Percentiles rank a stretch among this genome's conserved stretches.
These are phyloP conservation scores for Lamellibrachia columna DNA, from an alignment of 2,888 invertebrate species.

Conservation along the genomic window DNA sequence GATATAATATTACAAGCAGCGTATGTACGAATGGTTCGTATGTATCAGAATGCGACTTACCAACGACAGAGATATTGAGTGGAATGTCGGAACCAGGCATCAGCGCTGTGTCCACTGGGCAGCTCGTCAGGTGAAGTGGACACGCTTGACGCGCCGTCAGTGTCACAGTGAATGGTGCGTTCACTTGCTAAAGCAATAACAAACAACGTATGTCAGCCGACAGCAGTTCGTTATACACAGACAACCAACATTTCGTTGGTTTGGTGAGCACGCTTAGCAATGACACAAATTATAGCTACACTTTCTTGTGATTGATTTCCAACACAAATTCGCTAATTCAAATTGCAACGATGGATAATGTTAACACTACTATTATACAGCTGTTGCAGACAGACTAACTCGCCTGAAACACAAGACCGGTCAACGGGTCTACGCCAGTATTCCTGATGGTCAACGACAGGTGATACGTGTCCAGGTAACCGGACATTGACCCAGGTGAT, in stretches of 20 bases:
- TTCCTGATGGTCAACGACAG: conserved; percentile 32
- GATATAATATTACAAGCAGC: neutral
- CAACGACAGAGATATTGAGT: neutral
- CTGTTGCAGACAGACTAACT: conserved; percentile 20
- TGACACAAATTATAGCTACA: neutral
- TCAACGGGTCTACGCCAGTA: conserved; percentile 34
- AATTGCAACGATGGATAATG: neutral
- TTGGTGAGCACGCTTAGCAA: neutral
- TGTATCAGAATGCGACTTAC: neutral
- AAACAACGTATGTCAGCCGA: neutral
- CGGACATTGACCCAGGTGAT: conserved; percentile 24
- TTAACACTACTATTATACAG: neutral
- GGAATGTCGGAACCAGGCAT: neutral
- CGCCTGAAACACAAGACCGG: conserved; percentile 29
- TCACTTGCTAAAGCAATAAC: neutral
- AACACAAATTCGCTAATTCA: neutral
- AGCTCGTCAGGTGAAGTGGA: neutral
- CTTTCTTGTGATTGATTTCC: neutral
- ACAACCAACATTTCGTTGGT: neutral
- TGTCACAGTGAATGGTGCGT: neutral
- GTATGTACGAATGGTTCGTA: neutral
- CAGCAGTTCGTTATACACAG: neutral
- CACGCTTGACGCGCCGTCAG: neutral
- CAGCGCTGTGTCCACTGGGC: neutral
- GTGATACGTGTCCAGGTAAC: conserved; percentile 28